These are phyloP conservation scores for Trilocha varians DNA, from an alignment of 2,888 invertebrate species.

Conservation along the genomic window DNA sequence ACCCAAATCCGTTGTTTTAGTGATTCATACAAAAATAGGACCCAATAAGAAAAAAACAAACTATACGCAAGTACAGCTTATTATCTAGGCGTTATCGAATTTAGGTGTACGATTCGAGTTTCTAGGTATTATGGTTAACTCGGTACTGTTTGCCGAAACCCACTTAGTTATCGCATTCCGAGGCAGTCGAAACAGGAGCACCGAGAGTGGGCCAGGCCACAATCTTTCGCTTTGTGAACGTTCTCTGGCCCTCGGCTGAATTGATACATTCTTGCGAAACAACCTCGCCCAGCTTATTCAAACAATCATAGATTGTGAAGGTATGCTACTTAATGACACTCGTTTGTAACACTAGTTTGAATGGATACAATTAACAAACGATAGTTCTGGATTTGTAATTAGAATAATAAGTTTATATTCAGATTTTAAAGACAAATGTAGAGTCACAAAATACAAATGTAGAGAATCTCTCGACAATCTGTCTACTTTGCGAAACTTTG, in stretches of 20 bases:
- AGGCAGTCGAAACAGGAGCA: slow-evolving; percentile 60
- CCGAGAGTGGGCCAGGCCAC: slow-evolving; percentile 39
- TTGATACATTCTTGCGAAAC: slow-evolving; percentile 68
- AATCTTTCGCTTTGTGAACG: slow-evolving; percentile 53
- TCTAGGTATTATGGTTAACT: neutral
- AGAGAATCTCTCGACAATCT: too few relatives aligned
- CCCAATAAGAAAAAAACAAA: neutral
- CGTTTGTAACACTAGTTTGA: slow-evolving; percentile 7
- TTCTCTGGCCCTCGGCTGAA: slow-evolving; percentile 58
- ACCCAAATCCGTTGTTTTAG: neutral
- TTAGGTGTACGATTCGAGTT: neutral
- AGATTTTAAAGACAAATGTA: too few relatives aligned
- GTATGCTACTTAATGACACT: slow-evolving; percentile 19
- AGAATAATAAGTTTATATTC: too few relatives aligned
- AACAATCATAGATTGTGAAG: slow-evolving; percentile 44
- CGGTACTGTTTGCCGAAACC: slow-evolving; percentile 34
- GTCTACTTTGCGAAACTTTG: too few relatives aligned
- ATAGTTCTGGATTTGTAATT: too few relatives aligned
- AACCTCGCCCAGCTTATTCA: slow-evolving; percentile 64
- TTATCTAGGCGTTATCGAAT: neutral
- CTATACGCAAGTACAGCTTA: neutral
- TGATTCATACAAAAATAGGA: too few relatives aligned
- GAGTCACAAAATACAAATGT: too few relatives aligned
- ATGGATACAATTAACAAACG: slow-evolving; percentile 2
- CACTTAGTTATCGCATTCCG: slow-evolving; percentile 63